These are phyloP conservation scores for Dermatophagoides farinae DNA, from an alignment of 1,140 invertebrate genomes.

Conservation along the genomic window DNA sequence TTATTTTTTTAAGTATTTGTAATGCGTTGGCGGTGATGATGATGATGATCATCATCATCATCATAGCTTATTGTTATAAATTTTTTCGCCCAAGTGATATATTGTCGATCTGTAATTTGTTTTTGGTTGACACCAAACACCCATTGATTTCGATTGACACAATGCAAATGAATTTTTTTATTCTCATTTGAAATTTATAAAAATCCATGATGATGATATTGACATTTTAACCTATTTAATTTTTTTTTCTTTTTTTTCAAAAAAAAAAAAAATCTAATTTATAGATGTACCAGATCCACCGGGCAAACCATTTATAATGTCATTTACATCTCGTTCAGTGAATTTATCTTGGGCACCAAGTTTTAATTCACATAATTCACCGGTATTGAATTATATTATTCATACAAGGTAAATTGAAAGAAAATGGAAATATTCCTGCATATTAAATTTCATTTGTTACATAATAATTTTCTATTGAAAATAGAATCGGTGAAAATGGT, in stretches of 20 bases:
- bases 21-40: background rate
- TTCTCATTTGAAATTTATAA: background rate
- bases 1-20: background rate
- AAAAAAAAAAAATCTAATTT: too few species aligned
- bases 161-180: background rate
- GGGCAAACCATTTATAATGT: conserved; percentile 43
- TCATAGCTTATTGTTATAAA: background rate
- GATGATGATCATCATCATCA: background rate
- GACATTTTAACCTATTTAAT: background rate
- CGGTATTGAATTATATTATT: conserved; percentile 48
- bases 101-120: background rate
- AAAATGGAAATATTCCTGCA: background rate
- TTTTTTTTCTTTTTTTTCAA: background rate
- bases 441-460: background rate
- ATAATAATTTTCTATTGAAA: background rate
- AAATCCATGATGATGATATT: background rate
- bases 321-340: conserved; percentile 47
- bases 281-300: conserved; percentile 38
- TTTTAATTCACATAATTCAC: conserved; percentile 43
- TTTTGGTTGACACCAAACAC: background rate
- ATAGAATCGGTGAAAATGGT: conserved; percentile 29
- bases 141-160: background rate
- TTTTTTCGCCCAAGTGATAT: background rate
- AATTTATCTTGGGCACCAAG: conserved; percentile 52
- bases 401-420: conserved; percentile 37